phyloP scores from a whole-genome alignment of 2,113 vertebrate species.

The Aphelocoma coerulescens region DNA sequence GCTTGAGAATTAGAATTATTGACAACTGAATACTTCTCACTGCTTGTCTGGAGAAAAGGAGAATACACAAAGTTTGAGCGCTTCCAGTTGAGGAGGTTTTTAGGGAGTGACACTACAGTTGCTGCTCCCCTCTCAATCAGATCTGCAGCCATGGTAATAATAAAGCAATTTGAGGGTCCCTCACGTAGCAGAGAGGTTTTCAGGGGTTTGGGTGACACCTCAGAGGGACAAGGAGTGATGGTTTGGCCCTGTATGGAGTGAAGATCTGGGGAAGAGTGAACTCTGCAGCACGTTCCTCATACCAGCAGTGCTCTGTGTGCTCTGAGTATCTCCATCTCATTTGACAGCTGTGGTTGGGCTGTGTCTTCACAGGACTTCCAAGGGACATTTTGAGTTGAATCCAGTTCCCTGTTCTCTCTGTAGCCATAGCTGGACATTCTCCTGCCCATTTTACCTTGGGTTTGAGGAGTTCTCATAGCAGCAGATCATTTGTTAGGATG shows the following conservation, averaged over 20 bases:
- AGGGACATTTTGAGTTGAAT: neutral
- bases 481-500: neutral
- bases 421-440: neutral
- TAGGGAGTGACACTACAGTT: neutral
- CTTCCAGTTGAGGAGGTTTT: neutral
- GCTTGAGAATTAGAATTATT: neutral
- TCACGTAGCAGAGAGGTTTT: neutral
- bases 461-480: neutral
- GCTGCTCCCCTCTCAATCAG: neutral
- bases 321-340: neutral
- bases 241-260: neutral
- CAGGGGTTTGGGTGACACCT: neutral
- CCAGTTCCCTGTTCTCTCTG: neutral
- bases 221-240: neutral
- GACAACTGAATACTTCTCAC: neutral
- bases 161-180: neutral
- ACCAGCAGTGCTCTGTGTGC: neutral
- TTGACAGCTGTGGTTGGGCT: neutral
- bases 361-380: neutral
- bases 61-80: neutral
- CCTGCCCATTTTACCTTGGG: neutral
- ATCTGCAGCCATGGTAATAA: neutral
- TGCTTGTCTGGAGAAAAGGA: neutral
- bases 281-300: neutral
- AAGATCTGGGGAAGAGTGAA: neutral